Evolutionary conservation across 2,888 invertebrate species (phyloP).

Genomic region (Drosophila nigricruria): DNA sequence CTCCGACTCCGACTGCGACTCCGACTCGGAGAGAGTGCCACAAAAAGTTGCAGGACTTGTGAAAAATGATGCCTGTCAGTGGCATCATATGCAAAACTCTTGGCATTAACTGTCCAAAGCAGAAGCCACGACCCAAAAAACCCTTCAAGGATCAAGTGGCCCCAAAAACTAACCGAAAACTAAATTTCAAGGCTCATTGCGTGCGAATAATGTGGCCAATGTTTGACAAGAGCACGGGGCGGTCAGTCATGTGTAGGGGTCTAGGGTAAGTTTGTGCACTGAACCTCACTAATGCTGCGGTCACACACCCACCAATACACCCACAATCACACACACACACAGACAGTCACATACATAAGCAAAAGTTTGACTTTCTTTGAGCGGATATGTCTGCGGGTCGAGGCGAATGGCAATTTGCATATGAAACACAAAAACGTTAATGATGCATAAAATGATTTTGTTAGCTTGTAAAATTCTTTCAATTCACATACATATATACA

Average conservation of each 20-base stretch:
- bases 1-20: background rate
- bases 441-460: conserved; percentile 80
- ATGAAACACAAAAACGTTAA: conserved; percentile 81
- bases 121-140: conserved; percentile 27
- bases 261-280: conserved; percentile 60
- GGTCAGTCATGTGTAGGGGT: conserved; percentile 40
- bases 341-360: conserved; percentile 7
- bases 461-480: conserved; percentile 78
- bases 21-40: background rate
- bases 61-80: conserved; percentile 63
- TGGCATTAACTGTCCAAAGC: conserved; percentile 56
- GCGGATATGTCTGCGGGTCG: conserved; percentile 59
- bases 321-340: conserved; percentile 21
- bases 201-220: conserved; percentile 80
- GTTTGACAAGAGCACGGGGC: conserved; percentile 25
- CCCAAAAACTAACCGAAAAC: conserved; percentile 77
- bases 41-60: conserved; percentile 21
- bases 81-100: conserved; percentile 72
- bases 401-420: conserved; percentile 67
- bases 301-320: conserved; percentile 50
- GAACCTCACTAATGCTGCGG: conserved; percentile 77
- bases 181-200: conserved; percentile 81
- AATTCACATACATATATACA: conserved; percentile 22
- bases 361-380: conserved; percentile 76
- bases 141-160: conserved; percentile 58